A percentile compares a stretch with the other conserved stretches of the same genome.
phyloP scores from a whole-genome alignment of 1,140 invertebrate genomes.

The Diorhabda elongata region DNA sequence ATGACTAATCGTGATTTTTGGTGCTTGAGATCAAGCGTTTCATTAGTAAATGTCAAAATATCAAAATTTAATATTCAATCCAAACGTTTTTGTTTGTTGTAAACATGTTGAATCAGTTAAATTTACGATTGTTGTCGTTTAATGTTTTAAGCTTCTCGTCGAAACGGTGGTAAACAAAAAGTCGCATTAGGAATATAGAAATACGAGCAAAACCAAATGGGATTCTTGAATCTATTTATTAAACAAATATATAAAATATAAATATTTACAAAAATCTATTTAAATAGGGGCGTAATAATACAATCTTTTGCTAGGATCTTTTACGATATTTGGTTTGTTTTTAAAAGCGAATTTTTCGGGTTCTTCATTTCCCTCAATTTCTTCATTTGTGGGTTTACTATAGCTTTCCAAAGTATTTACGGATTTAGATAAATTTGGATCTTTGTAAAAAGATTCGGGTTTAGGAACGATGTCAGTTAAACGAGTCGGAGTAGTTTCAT shows the following conservation, averaged over 20 bases:
- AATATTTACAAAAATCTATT: slow-evolving; percentile 13
- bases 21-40: no score
- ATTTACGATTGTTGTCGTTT: no score
- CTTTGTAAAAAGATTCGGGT: slow-evolving; percentile 32
- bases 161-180: no score
- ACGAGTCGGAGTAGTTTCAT: background rate
- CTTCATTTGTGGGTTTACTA: background rate
- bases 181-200: no score
- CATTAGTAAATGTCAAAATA: no score
- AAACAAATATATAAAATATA: slow-evolving; percentile 22
- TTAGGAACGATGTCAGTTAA: slow-evolving; percentile 34
- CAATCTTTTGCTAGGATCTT: slow-evolving; percentile 43
- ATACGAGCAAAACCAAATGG: no score
- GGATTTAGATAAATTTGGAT: slow-evolving; percentile 25
- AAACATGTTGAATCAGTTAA: no score
- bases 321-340: slow-evolving; percentile 35
- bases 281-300: slow-evolving; percentile 42
- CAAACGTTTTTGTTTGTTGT: no score
- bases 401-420: slow-evolving; percentile 16
- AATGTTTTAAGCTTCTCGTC: no score
- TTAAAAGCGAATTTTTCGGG: slow-evolving; percentile 14
- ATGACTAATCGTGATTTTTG: no score
- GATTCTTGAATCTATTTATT: background rate
- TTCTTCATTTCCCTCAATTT: slow-evolving; percentile 19
- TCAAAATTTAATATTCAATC: no score